These are phyloP conservation scores for Conops quadrifasciatus DNA, from an alignment of 2,888 invertebrate species.

Conservation along the genomic window DNA sequence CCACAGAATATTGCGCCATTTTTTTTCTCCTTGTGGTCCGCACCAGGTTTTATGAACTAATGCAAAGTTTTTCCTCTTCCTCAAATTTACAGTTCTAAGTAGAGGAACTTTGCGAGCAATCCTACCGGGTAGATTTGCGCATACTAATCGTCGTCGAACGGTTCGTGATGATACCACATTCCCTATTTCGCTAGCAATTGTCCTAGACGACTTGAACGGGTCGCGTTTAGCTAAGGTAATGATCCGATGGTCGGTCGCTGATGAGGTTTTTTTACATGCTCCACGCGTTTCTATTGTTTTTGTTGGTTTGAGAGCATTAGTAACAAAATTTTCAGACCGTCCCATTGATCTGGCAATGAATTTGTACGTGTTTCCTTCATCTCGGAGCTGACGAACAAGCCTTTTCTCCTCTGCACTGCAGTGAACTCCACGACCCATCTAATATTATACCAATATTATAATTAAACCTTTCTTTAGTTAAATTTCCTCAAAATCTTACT, in stretches of 20 bases:
- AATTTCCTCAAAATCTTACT: too few relatives aligned
- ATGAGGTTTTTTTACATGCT: not conserved
- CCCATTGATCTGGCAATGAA: too few relatives aligned
- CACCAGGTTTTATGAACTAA: not conserved
- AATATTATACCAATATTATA: too few relatives aligned
- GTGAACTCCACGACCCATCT: too few relatives aligned
- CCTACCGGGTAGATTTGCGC: not conserved
- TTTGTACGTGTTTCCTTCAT: too few relatives aligned
- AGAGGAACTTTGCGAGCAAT: conserved; percentile 3
- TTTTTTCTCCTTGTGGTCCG: not conserved
- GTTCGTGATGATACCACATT: not conserved
- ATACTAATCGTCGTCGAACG: not conserved
- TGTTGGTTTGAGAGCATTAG: too few relatives aligned
- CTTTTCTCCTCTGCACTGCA: too few relatives aligned
- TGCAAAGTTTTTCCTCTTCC: not conserved
- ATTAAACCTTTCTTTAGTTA: too few relatives aligned
- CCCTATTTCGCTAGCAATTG: not conserved
- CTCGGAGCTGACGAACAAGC: too few relatives aligned
- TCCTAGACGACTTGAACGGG: not conserved
- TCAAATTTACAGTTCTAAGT: not conserved
- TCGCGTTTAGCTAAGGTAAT: not conserved
- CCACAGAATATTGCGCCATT: conserved; percentile 1
- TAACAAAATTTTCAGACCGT: too few relatives aligned
- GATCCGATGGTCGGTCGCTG: not conserved
- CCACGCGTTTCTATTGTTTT: not conserved